Conservation (phyloP, 2,888 invertebrate species). For the Phrixothrix hirtus region DNA sequence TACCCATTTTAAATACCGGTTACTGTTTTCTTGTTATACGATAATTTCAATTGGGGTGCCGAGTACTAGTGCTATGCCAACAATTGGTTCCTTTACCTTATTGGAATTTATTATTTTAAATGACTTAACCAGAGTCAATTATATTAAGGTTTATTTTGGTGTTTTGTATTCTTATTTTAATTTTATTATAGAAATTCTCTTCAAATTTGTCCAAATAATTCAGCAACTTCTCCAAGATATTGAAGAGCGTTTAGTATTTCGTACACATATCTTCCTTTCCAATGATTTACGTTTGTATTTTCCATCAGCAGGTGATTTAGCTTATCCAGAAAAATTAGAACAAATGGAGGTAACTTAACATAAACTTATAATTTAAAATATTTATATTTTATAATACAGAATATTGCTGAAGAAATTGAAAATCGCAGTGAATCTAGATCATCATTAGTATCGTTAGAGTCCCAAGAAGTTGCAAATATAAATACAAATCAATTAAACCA, state of each 20-base stretch:
- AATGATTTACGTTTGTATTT: conserved; percentile 87
- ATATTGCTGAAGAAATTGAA: conserved; percentile 49
- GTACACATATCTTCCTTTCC: conserved; percentile 91
- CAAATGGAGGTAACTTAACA: conserved; percentile 90
- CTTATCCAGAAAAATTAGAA: conserved; percentile 95
- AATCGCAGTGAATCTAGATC: conserved; percentile 69
- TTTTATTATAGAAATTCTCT: conserved; percentile 34
- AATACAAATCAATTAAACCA: conserved; percentile 55
- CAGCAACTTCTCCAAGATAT: conserved; percentile 89
- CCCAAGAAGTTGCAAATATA: conserved; percentile 73
- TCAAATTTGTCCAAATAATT: conserved; percentile 74
- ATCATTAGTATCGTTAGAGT: conserved; percentile 71
- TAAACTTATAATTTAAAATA: too few relatives aligned
- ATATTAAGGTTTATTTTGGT: not conserved
- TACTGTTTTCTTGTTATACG: too few relatives aligned
- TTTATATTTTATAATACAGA: conserved; percentile 32
- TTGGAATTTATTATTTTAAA: too few relatives aligned
- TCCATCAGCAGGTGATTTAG: conserved; percentile 93
- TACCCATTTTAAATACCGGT: too few relatives aligned
- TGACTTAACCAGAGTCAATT: not conserved
- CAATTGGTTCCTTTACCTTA: too few relatives aligned
- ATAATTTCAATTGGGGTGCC: too few relatives aligned
- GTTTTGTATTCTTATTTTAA: not conserved
- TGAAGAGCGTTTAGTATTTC: conserved; percentile 93
- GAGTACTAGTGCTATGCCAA: too few relatives aligned